A percentile compares a stretch with the other conserved stretches of the same genome.
Conservation (phyloP, 2,888 invertebrate species). For the Zygothrica quintamaculata region DNA sequence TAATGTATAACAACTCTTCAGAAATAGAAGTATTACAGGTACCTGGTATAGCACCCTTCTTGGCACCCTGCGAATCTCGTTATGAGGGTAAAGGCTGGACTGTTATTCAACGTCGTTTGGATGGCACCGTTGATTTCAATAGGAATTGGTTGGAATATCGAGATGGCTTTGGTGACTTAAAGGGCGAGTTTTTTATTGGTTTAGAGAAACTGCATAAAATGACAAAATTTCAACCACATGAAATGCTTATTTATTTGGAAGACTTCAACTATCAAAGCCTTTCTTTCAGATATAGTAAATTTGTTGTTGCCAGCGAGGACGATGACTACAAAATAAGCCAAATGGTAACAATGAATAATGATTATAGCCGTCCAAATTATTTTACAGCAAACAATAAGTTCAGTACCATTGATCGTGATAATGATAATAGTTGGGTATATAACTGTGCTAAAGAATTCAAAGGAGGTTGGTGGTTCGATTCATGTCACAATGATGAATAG, state of each 20-base stretch:
- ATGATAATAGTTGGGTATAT: slow-evolving; percentile 18
- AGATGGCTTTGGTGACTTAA: slow-evolving; percentile 31
- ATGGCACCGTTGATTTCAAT: slow-evolving; percentile 33
- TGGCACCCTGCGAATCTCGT: slow-evolving; percentile 32
- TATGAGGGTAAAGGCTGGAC: slow-evolving; percentile 12
- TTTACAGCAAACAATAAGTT: slow-evolving; percentile 15
- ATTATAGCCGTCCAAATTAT: too few relatives aligned
- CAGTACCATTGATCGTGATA: slow-evolving; percentile 31
- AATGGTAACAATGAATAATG: too few relatives aligned
- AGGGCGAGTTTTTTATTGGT: slow-evolving; percentile 35
- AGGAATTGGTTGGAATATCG: slow-evolving; percentile 36
- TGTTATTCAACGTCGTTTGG: slow-evolving; percentile 31
- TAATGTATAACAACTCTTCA: slow-evolving; percentile 11
- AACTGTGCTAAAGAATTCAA: slow-evolving; percentile 30
- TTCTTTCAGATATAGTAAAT: not conserved
- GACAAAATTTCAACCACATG: slow-evolving; percentile 13
- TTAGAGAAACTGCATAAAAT: slow-evolving; percentile 33
- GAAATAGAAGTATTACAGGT: slow-evolving; percentile 19
- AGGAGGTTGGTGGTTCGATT: slow-evolving; percentile 33
- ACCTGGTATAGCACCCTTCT: slow-evolving; percentile 22
- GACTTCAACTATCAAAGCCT: rapidly evolving
- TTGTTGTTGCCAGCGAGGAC: slow-evolving; percentile 24
- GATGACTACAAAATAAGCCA: slow-evolving; percentile 7
- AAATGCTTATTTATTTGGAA: slow-evolving; percentile 15
- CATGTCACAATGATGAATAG: not conserved